These are phyloP conservation scores for Phymanthus crucifer DNA, from an alignment of 92 coral and sea anemone species.

Conservation along the genomic window DNA sequence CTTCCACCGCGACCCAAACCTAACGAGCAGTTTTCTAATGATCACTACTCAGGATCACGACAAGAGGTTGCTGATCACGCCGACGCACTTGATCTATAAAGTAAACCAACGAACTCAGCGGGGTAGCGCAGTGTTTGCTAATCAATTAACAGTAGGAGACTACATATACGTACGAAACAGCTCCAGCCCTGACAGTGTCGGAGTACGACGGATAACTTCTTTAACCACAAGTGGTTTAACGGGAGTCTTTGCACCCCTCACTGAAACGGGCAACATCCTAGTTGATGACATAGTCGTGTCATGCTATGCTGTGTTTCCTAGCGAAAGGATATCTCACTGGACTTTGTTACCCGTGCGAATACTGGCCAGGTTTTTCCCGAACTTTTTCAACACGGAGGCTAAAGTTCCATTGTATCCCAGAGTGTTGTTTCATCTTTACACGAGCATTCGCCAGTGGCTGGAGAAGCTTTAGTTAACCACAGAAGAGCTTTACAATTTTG, in stretches of 20 bases:
- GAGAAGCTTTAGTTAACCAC: neutral
- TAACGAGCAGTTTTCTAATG: constrained; percentile 38
- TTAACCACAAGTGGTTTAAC: constrained; percentile 28
- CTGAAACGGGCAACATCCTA: constrained; percentile 84
- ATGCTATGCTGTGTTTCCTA: constrained; percentile 79
- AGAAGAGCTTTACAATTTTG: neutral
- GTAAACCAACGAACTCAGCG: constrained; percentile 72
- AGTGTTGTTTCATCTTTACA: constrained; percentile 19
- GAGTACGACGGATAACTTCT: constrained; percentile 62
- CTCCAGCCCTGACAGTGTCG: constrained; percentile 37
- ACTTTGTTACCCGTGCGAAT: constrained; percentile 78
- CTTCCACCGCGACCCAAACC: constrained; percentile 73
- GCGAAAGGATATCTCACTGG: constrained; percentile 72
- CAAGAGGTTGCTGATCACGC: constrained; percentile 72
- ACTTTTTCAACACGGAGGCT: constrained; percentile 38
- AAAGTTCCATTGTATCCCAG: constrained; percentile 89
- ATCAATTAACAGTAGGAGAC: constrained; percentile 69
- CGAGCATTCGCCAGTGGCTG: neutral
- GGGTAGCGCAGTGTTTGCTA: constrained; percentile 64
- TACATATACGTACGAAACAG: constrained; percentile 63
- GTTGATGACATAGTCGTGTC: constrained; percentile 84
- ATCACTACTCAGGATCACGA: constrained; percentile 70
- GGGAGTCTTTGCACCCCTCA: constrained; percentile 92
- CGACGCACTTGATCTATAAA: constrained; percentile 85
- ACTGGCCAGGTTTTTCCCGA: constrained; percentile 57